A percentile compares a stretch with the other conserved stretches of the same genome.
phyloP scores from a whole-genome alignment of 1,140 invertebrate genomes.

The Orius insidiosus region DNA sequence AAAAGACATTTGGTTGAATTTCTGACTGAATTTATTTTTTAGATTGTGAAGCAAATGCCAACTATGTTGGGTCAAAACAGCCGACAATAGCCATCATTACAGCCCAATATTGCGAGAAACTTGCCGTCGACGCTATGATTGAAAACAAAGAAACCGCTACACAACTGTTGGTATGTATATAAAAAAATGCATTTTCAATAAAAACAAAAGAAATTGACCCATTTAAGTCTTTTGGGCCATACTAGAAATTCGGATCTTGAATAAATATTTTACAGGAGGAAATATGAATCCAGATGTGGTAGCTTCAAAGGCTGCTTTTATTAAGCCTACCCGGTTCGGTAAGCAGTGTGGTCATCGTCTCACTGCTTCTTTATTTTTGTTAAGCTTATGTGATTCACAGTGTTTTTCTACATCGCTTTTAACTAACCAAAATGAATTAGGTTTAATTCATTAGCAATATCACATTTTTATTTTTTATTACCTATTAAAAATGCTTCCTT shows the following conservation, averaged over 20 bases:
- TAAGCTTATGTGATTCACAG: no score
- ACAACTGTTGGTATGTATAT: constrained; percentile 80
- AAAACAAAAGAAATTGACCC: no score
- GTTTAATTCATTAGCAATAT: no score
- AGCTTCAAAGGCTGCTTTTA: background rate
- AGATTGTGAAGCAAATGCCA: constrained; percentile 88
- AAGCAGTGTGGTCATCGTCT: constrained; percentile 5
- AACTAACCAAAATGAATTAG: no score
- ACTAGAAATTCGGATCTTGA: background rate
- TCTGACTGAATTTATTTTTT: no score
- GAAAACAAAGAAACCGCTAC: constrained; percentile 92
- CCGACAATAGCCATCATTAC: constrained; percentile 97
- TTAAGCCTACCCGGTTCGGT: constrained; percentile 10
- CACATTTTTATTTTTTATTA: no score
- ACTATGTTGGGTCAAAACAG: constrained; percentile 69
- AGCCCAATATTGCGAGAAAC: constrained; percentile 92
- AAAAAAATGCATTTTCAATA: background rate
- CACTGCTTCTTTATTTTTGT: no score
- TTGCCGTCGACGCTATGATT: constrained; percentile 97
- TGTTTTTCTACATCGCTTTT: no score
- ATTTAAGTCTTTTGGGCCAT: no score
- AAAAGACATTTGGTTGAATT: no score
- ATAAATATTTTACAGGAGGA: constrained; percentile 7
- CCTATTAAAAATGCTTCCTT: no score
- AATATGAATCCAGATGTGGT: background rate